These are phyloP conservation scores for Microtus richardsoni DNA, from an alignment of 2,113 vertebrate species.

Conservation along the genomic window DNA sequence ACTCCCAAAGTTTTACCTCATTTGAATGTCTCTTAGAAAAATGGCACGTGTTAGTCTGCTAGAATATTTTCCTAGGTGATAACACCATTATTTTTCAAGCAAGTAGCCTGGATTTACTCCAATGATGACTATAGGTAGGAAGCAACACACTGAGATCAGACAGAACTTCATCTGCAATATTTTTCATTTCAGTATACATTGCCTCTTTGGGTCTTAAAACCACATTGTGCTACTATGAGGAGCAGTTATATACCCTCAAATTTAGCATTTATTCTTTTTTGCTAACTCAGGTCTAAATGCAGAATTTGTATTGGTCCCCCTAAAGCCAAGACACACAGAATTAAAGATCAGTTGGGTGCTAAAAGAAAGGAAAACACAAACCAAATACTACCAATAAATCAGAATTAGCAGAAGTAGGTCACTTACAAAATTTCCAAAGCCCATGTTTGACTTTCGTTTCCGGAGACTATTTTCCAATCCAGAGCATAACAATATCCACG, in stretches of 20 bases:
- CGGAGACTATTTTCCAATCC: neutral
- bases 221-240: neutral
- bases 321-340: constrained; percentile 16
- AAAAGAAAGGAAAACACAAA: neutral
- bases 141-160: neutral
- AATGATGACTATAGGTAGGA: neutral
- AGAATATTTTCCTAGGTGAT: neutral
- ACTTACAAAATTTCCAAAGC: neutral
- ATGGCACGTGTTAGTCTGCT: neutral
- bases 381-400: neutral
- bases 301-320: neutral
- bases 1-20: neutral
- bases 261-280: neutral
- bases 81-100: neutral
- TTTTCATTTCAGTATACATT: neutral
- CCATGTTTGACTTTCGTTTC: neutral
- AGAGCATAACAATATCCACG: neutral
- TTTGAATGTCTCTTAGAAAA: constrained; percentile 14
- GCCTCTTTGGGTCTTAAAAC: neutral
- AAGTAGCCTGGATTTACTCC: accelerated
- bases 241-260: neutral
- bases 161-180: neutral
- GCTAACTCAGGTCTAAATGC: neutral
- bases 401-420: neutral
- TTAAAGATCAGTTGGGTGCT: neutral